Evolutionary conservation across 1,140 invertebrate genomes (phyloP), one percentile per base, ranked within the genome.

Genomic region (Parapsyche elsis): DNA sequence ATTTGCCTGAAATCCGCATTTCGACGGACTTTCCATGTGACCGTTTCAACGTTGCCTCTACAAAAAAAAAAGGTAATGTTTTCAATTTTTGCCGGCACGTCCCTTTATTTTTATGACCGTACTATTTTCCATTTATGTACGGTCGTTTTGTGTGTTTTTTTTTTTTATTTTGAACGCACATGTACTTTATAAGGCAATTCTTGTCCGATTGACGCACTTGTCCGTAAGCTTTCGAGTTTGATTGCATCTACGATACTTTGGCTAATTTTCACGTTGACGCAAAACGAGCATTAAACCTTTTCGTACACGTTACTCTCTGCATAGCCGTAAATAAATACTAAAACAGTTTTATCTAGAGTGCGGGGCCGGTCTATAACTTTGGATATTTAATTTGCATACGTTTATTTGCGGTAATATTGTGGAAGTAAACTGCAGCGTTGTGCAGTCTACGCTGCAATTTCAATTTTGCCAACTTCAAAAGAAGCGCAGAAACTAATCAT

Each of bases 331-430:
- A 61, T 61, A 61, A 61, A 61, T 9, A 61, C 16, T 61, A 61
- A 61, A 61, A 70, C 26, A 23, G 24, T n/a, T 71, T 71, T 71
- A 71, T 74, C 71, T 49, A 16, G 38, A 74, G 45, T 49, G 71
- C 71, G 19, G 26, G n/a, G n/a, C 30, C 71, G 45, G 10, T 23
- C 38, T 38, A 74, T 38, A 74, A 74, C 71, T 74, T 74, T 74
- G 45, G 71, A 44, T 74, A 74, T 74, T 74, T 74, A 74, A 74
- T 74, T 74, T 74, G 71, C 71, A 74, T 74, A 74, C 71, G 46
- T 74, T 74, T 74, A 74, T 74, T 74, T 74, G 21, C 71, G 38
- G 45, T 44, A 23, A 74, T 74, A 74, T 45, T 74, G 45, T 44
- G 71, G 71, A n/a, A 61, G 16, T 44, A 23, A 74, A 74, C 71